Conservation (phyloP, 2,888 invertebrate genomes). For the Spicauda simplicius region DNA sequence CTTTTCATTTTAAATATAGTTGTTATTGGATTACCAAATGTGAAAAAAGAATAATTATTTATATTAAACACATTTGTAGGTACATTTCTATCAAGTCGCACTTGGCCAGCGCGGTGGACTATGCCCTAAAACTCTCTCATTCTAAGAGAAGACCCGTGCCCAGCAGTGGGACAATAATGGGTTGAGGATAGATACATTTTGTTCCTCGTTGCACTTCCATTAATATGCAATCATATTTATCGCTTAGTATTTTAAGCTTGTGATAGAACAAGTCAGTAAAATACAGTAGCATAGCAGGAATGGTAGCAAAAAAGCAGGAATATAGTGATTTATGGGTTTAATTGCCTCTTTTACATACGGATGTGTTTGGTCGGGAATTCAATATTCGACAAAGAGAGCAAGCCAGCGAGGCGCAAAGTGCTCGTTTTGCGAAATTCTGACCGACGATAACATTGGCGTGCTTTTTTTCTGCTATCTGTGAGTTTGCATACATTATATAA, state of each 20-base stretch:
- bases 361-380: conserved; percentile 66
- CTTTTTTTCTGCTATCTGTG: conserved; percentile 26
- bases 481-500: conserved; percentile 28
- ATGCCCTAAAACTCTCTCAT: too few species aligned
- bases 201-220: too few species aligned
- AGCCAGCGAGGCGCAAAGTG: conserved; percentile 56
- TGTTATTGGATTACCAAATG: too few species aligned
- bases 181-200: too few species aligned
- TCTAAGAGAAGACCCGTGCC: too few species aligned
- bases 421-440: conserved; percentile 36
- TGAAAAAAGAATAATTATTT: too few species aligned
- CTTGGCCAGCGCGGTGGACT: too few species aligned
- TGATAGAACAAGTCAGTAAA: conserved; percentile 50
- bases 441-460: conserved; percentile 21
- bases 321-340: conserved; percentile 78
- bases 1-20: too few species aligned
- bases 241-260: background rate
- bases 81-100: too few species aligned
- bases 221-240: too few species aligned
- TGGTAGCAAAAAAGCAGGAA: conserved; percentile 61
- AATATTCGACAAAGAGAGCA: conserved; percentile 74
- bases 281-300: conserved; percentile 57
- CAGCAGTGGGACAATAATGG: too few species aligned
- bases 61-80: too few species aligned
- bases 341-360: conserved; percentile 71